Percentiles rank a stretch among this genome's conserved stretches.
Conservation (phyloP, 2,797 vertebrate species). For the Masticophis lateralis region DNA sequence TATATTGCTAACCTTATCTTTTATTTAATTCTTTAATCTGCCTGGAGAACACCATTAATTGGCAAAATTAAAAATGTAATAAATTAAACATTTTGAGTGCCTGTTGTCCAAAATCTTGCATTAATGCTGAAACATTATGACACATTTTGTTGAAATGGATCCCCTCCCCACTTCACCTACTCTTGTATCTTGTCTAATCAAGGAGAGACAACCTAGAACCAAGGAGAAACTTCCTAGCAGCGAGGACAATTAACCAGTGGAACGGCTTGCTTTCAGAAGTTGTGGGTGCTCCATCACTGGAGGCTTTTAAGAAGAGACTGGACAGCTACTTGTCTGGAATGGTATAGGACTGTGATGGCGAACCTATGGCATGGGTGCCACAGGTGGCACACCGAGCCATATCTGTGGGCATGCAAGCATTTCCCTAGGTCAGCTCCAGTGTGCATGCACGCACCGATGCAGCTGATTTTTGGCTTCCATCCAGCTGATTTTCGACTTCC, state of each 20-base stretch:
- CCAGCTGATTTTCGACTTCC: no score
- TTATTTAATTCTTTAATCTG: neutral
- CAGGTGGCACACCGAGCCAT: no score
- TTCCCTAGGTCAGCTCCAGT: no score
- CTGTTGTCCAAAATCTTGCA: neutral
- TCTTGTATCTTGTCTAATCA: neutral
- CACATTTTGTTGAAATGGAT: neutral
- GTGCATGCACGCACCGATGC: no score
- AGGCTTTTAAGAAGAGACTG: neutral
- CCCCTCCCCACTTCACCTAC: neutral
- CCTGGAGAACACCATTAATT: neutral
- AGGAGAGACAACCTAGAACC: neutral
- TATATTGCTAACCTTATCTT: neutral
- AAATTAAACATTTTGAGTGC: neutral
- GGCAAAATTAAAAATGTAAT: neutral
- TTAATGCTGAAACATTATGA: neutral
- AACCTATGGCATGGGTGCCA: no score
- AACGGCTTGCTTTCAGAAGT: neutral
- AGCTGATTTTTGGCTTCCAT: no score
- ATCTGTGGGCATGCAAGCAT: no score
- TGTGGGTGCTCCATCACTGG: neutral
- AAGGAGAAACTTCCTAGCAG: neutral
- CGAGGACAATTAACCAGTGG: neutral
- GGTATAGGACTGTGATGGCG: neutral
- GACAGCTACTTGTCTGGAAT: neutral